phyloP scores from a whole-genome alignment of 2,113 vertebrate genomes.

The Takifugu flavidus region DNA sequence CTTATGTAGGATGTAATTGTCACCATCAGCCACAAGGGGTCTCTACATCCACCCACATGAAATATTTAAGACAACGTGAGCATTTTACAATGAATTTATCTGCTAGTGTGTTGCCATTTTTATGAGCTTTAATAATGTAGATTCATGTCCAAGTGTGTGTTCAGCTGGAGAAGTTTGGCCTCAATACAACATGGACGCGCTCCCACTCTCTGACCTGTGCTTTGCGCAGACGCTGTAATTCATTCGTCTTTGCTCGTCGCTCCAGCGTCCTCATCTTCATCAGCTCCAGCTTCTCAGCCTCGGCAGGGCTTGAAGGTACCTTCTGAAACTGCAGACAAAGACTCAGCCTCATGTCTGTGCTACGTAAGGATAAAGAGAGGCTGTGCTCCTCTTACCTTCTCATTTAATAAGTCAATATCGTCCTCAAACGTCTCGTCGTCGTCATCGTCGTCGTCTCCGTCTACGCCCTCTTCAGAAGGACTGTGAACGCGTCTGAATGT shows the following conservation, averaged over 20 bases:
- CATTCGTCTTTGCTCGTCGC: constrained; percentile 78
- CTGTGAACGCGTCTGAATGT: constrained; percentile 42
- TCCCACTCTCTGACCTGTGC: constrained; percentile 79
- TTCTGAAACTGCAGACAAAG: constrained; percentile 43
- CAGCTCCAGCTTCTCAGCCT: constrained; percentile 72
- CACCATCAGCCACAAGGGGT: background rate
- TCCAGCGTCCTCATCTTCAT: constrained; percentile 79
- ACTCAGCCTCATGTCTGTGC: background rate
- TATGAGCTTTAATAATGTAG: background rate
- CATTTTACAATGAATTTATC: no score
- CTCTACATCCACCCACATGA: background rate
- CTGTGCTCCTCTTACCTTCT: constrained; percentile 52
- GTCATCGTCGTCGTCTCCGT: constrained; percentile 48
- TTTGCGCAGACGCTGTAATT: constrained; percentile 82
- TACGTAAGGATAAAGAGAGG: background rate
- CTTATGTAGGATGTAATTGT: background rate
- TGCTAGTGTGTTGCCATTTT: background rate
- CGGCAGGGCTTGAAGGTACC: constrained; percentile 40
- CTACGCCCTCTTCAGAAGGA: constrained; percentile 65
- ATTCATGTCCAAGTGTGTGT: background rate
- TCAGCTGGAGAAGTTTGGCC: background rate
- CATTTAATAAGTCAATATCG: constrained; percentile 52
- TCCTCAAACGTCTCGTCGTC: constrained; percentile 56
- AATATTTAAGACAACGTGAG: background rate
- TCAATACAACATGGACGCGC: background rate